These are phyloP conservation scores for Zoroaster sp. DNA, from an alignment of 53 echinoderm and acorn worm species.

Conservation along the genomic window DNA sequence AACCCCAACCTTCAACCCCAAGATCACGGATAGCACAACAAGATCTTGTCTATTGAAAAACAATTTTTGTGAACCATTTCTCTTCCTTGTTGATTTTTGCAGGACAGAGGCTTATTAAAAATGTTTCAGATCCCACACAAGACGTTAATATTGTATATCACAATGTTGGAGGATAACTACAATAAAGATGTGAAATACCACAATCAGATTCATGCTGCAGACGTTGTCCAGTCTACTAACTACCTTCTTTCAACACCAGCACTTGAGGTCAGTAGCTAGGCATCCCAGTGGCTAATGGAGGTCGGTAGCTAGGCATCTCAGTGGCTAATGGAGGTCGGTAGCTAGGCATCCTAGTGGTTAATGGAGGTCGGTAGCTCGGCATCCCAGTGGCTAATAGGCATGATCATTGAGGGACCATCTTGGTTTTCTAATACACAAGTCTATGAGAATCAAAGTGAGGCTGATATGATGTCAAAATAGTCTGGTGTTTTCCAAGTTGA, in stretches of 20 bases:
- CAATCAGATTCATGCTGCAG: conserved; percentile 97
- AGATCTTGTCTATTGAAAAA: too few relatives aligned
- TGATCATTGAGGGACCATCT: not conserved
- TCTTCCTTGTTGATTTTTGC: not conserved
- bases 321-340: conserved; percentile 60
- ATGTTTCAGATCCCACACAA: conserved; percentile 88
- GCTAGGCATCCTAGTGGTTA: not conserved
- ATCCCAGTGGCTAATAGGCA: not conserved
- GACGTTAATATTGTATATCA: conserved; percentile 83
- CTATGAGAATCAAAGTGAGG: not conserved
- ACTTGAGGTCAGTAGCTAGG: conserved; percentile 69
- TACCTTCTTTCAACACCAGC: conserved; percentile 89
- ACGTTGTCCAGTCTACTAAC: conserved; percentile 92
- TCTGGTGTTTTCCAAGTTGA: too few relatives aligned
- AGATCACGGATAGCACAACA: too few relatives aligned
- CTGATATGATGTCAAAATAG: not conserved
- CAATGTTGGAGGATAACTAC: conserved; percentile 87
- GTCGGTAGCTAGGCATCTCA: conserved; percentile 37
- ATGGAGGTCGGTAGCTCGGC: conserved; percentile 59
- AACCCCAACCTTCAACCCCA: too few relatives aligned
- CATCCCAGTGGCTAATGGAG: conserved; percentile 23
- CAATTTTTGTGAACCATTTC: not conserved
- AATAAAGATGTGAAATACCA: conserved; percentile 88
- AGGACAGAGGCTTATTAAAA: conserved; percentile 92
- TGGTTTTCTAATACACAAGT: not conserved